A percentile compares a stretch with the other conserved stretches of the same genome.
phyloP scores from a whole-genome alignment of 2,113 vertebrate genomes.

The Corythaeola cristata region DNA sequence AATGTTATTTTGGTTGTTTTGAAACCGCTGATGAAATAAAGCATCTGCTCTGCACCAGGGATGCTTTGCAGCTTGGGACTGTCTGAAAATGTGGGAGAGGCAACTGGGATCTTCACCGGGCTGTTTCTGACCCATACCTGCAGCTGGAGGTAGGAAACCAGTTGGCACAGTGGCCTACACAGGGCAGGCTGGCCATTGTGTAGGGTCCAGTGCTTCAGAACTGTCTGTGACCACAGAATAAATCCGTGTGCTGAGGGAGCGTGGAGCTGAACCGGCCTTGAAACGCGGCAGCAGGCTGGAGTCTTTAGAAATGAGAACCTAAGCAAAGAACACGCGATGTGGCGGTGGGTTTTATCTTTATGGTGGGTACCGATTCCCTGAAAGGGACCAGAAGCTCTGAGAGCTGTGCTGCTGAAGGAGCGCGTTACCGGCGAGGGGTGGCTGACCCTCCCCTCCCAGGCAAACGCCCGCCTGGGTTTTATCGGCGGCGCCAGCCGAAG shows the following conservation, averaged over 20 bases:
- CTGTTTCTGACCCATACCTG: not conserved
- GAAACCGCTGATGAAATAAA: not conserved
- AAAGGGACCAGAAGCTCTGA: not conserved
- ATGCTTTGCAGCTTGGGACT: not conserved
- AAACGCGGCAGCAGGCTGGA: not conserved
- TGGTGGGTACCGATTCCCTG: not conserved
- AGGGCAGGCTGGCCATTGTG: not conserved
- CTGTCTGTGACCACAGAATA: not conserved
- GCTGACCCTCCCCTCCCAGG: not conserved
- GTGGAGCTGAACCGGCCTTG: not conserved
- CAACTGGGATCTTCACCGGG: not conserved
- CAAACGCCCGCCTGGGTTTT: not conserved
- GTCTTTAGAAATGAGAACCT: not conserved
- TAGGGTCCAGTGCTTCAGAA: not conserved
- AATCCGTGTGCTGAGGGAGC: not conserved
- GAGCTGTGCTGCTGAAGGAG: not conserved
- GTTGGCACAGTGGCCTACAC: not conserved
- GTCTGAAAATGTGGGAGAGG: not conserved
- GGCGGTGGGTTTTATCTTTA: not conserved
- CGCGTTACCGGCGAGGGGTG: fast-evolving
- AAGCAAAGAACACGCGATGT: not conserved
- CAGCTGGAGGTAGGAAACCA: not conserved
- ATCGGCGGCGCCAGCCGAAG: not conserved
- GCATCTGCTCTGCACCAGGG: not conserved
- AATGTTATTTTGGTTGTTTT: not conserved